Evolutionary conservation across 2,113 vertebrate genomes (phyloP).

Genomic region (Apodemus sylvaticus): DNA sequence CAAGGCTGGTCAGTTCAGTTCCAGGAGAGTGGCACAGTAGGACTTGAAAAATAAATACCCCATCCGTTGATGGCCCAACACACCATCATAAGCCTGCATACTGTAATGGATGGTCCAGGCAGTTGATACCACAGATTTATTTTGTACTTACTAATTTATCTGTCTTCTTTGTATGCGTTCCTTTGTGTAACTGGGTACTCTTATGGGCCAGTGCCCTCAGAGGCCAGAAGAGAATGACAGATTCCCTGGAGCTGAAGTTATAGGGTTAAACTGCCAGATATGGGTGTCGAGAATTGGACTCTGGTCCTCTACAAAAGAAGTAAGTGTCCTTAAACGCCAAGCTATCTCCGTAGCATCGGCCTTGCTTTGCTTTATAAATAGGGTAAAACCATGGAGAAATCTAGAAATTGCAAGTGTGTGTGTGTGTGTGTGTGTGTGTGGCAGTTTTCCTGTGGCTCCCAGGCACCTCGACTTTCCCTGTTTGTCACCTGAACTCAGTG

Average conservation of each 20-base stretch:
- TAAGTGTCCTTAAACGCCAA: not conserved
- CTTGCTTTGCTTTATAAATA: slow-evolving; percentile 25
- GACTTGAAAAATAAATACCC: not conserved
- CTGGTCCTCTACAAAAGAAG: not conserved
- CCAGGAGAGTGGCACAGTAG: not conserved
- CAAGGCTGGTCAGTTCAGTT: slow-evolving; percentile 42
- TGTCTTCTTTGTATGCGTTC: no score
- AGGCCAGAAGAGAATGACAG: no score
- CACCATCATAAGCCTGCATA: not conserved
- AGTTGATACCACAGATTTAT: not conserved
- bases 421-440: no score
- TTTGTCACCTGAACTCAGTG: not conserved
- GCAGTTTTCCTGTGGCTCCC: not conserved
- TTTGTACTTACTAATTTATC: not conserved
- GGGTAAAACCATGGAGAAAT: not conserved
- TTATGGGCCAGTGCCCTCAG: not conserved
- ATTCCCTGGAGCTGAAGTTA: not conserved
- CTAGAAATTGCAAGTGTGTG: not conserved
- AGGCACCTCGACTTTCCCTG: not conserved
- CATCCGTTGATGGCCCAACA: slow-evolving; percentile 2
- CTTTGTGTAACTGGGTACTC: not conserved
- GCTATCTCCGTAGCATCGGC: no score
- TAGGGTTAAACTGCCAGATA: not conserved
- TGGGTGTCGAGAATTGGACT: no score
- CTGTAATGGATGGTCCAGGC: not conserved